Evolutionary conservation across 2,888 invertebrate genomes (phyloP), one percentile per base, ranked within the genome.

Genomic region (Lamproptera curius): DNA sequence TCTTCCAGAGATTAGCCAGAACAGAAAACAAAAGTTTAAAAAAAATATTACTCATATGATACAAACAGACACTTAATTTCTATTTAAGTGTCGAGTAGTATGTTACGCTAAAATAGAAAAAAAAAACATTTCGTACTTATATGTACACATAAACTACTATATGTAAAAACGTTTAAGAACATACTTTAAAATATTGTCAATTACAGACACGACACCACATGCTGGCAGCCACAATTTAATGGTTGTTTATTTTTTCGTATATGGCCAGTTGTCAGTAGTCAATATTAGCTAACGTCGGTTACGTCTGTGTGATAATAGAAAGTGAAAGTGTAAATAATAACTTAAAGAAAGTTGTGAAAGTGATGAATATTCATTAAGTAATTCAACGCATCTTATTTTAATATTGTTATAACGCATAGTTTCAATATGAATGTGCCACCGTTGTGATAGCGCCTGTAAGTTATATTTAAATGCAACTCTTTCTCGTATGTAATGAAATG

Each of bases 311-410:
- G 43, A 49, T 49, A 37, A 49, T 41, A 39, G 40, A 49, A 44
- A 49, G 44, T 44, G 49, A 49, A 49, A 43, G 49, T 49, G 40
- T 44, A 44, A 49, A 49, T 36, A 43, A 26, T 43, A 41, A 36
- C 16, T 34, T 20, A 17, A 44, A 44, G 49, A 49, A 49, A 49
- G 49, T 44, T 49, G 49, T 49, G 49, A 44, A 49, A 49, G 44
- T 40, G 26, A 34, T 11, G 44, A 49, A 44, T 44, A 49, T 44
- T 42, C 41, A 31, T 28, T 49, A 31, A 31, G 17, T 44, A 44
- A 41, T 36, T 46, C 28, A 15, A 31, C 36, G 36, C 17, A 17
- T 14, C 36, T 34, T 40, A 15, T 23, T 42, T 42, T 13, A 34
- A 15, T 35, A 35, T 34, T 42, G 15, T 34, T 15, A 14, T n/a